Percentiles rank a stretch among this genome's conserved stretches.
Conservation (phyloP, 2,113 vertebrate species). For the Upupa epops region DNA sequence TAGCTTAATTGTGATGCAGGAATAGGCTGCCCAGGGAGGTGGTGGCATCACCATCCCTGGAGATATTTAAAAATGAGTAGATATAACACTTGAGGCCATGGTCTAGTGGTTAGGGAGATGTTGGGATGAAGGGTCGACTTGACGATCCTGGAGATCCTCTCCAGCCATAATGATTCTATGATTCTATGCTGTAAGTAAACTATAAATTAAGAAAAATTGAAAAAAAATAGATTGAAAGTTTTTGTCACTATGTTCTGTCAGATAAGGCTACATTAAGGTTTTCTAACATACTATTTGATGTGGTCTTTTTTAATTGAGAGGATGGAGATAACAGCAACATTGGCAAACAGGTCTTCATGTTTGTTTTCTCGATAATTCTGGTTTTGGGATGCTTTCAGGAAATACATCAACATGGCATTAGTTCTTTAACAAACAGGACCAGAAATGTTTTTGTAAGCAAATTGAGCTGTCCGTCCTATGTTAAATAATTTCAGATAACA, state of each 20-base stretch:
- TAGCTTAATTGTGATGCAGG: not conserved
- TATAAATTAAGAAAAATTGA: not conserved
- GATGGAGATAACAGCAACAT: not conserved
- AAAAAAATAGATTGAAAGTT: too few species aligned
- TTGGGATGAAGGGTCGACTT: too few species aligned
- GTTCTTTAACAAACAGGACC: not conserved
- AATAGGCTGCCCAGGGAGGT: too few species aligned
- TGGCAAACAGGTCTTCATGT: not conserved
- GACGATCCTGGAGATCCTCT: too few species aligned
- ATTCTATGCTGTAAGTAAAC: not conserved
- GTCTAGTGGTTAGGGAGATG: too few species aligned
- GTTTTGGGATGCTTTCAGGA: not conserved
- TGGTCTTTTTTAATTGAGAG: not conserved
- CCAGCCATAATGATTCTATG: too few species aligned
- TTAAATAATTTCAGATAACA: not conserved
- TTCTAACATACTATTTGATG: not conserved
- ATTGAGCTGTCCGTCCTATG: not conserved
- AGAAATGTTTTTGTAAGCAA: not conserved
- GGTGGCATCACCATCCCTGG: too few species aligned
- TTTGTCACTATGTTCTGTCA: not conserved
- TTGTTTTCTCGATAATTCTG: not conserved
- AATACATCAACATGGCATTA: not conserved
- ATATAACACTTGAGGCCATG: too few species aligned
- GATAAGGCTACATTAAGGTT: rapidly evolving
- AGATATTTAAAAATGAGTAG: too few species aligned